phyloP scores from a whole-genome alignment of 2,888 invertebrate genomes.

The Aquatica leii region DNA sequence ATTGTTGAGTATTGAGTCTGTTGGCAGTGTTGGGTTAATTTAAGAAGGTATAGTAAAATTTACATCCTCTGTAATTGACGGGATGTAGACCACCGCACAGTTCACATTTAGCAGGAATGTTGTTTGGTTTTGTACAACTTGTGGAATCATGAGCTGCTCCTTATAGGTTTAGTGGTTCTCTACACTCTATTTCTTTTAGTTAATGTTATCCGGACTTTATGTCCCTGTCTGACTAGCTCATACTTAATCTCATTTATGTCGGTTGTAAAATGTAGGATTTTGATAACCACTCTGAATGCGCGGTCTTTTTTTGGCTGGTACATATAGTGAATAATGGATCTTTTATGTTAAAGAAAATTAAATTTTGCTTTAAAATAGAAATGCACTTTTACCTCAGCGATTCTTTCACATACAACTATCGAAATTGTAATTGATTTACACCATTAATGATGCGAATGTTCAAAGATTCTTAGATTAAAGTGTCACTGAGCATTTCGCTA shows the following conservation, averaged over 20 bases:
- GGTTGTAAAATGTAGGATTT: slow-evolving; percentile 25
- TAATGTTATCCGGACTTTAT: slow-evolving; percentile 33
- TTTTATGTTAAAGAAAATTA: too few relatives aligned
- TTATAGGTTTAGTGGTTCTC: slow-evolving; percentile 24
- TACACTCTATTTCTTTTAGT: slow-evolving; percentile 26
- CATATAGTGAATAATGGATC: slow-evolving; percentile 30
- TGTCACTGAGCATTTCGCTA: too few relatives aligned
- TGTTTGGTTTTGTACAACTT: not conserved
- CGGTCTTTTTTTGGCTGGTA: slow-evolving; percentile 33
- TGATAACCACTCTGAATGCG: slow-evolving; percentile 31
- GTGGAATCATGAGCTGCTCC: not conserved
- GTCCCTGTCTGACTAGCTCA: slow-evolving; percentile 21
- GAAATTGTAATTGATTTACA: too few relatives aligned
- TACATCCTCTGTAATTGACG: not conserved
- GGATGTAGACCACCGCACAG: not conserved
- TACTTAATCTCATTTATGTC: slow-evolving; percentile 18
- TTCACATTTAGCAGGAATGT: not conserved
- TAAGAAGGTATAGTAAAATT: not conserved
- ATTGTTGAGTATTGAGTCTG: not conserved
- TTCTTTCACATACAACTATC: too few relatives aligned
- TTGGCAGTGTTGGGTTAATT: not conserved
- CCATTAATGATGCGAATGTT: too few relatives aligned
- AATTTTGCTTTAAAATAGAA: too few relatives aligned
- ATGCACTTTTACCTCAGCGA: too few relatives aligned
- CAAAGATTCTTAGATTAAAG: too few relatives aligned